These are phyloP conservation scores for Eclectus roratus DNA, from an alignment of 2,113 vertebrate species.

Conservation along the genomic window DNA sequence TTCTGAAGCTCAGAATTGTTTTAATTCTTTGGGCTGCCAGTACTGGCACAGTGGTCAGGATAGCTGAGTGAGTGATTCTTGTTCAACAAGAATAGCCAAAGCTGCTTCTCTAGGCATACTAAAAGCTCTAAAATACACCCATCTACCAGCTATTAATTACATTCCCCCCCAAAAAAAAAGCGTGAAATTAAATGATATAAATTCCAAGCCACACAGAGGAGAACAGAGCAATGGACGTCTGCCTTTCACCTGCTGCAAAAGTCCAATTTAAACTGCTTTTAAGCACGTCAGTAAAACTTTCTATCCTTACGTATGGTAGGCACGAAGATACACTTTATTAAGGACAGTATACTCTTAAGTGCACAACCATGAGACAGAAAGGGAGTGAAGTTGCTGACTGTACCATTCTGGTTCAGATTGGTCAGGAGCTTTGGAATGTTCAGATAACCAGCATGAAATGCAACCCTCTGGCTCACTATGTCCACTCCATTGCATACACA, in stretches of 20 bases:
- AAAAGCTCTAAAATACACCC: not conserved
- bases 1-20: not conserved
- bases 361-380: not conserved
- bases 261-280: not conserved
- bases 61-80: not conserved
- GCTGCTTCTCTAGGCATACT: not conserved
- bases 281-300: not conserved
- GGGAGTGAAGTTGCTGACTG: not conserved
- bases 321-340: not conserved
- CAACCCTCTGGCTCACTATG: rapidly evolving
- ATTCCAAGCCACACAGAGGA: not conserved
- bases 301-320: rapidly evolving
- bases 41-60: not conserved
- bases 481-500: rapidly evolving
- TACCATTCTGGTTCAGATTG: not conserved
- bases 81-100: not conserved
- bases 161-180: not conserved
- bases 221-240: not conserved
- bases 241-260: not conserved
- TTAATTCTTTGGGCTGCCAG: not conserved
- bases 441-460: not conserved
- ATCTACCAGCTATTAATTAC: not conserved
- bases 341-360: rapidly evolving
- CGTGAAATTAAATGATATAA: not conserved
- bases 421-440: not conserved